Evolutionary conservation across 2,797 vertebrate species (phyloP).

Genomic region (Catharus ustulatus): DNA sequence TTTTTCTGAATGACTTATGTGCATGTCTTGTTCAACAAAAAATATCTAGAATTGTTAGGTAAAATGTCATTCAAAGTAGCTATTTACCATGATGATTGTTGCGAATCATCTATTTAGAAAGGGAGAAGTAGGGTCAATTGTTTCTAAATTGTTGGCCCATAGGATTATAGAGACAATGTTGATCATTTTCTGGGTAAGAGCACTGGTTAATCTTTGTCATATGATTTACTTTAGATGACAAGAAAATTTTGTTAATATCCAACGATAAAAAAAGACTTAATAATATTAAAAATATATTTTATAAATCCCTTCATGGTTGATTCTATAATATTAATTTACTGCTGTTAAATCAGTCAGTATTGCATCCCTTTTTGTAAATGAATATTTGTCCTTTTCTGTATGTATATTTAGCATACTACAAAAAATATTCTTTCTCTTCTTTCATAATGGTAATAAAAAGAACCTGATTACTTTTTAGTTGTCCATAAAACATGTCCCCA

Average conservation of each 20-base stretch:
- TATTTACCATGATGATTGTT: neutral
- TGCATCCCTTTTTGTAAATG: conserved; percentile 1
- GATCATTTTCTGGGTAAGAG: neutral
- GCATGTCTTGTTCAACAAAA: neutral
- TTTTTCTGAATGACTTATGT: neutral
- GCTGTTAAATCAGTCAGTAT: conserved; percentile 27
- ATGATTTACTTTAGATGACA: neutral
- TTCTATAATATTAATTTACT: neutral
- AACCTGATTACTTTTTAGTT: conserved; percentile 32
- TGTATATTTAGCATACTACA: conserved; percentile 45
- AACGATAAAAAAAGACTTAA: neutral
- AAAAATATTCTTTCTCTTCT: conserved; percentile 18
- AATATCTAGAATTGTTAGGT: neutral
- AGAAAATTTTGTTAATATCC: neutral
- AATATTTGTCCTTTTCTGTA: conserved; percentile 20
- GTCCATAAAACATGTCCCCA: conserved; percentile 19
- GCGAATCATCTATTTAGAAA: neutral
- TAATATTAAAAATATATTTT: conserved; percentile 50
- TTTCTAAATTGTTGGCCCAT: neutral
- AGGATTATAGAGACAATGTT: neutral
- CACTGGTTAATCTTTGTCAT: neutral
- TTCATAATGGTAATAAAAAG: conserved; percentile 40
- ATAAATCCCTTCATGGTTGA: neutral
- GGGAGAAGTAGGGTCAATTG: neutral
- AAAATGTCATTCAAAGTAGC: neutral